These are phyloP conservation scores for Aphyosemion australe DNA, from an alignment of 2,113 vertebrate genomes.

Conservation along the genomic window DNA sequence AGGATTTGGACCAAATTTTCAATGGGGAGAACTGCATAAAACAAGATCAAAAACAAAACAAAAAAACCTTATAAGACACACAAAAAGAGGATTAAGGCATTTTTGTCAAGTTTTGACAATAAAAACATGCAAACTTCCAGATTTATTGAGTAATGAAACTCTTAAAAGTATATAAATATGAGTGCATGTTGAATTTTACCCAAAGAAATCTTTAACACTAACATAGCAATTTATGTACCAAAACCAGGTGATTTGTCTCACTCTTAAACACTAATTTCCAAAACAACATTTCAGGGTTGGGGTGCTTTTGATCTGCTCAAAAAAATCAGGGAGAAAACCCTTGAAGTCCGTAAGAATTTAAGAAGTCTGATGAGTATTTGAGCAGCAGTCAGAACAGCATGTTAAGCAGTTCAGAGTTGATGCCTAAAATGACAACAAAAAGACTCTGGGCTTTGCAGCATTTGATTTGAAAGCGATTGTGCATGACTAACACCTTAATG, in stretches of 20 bases:
- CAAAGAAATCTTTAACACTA: too few species aligned
- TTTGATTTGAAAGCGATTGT: slow-evolving; percentile 29
- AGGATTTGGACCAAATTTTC: too few species aligned
- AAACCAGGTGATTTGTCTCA: background rate
- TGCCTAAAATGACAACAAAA: slow-evolving; percentile 32
- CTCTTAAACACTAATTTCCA: background rate
- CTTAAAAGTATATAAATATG: too few species aligned
- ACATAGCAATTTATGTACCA: too few species aligned
- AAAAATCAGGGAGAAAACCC: slow-evolving; percentile 16
- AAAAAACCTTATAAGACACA: too few species aligned
- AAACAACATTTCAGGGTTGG: background rate
- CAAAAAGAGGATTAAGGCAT: too few species aligned
- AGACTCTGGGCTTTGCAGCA: slow-evolving; percentile 29
- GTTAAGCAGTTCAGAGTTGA: slow-evolving; percentile 16
- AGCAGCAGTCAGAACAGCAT: slow-evolving; percentile 16
- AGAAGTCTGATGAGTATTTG: background rate
- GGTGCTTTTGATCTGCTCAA: slow-evolving; percentile 1
- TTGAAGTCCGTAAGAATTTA: slow-evolving; percentile 1
- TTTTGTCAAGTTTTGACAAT: too few species aligned
- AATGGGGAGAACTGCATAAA: too few species aligned
- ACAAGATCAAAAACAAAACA: too few species aligned
- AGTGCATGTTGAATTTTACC: too few species aligned
- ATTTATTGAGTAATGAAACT: too few species aligned
- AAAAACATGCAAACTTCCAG: too few species aligned
- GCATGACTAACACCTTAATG: slow-evolving; percentile 52